Evolutionary conservation across 2,113 vertebrate species (phyloP).

Genomic region (Bettongia penicillata): DNA sequence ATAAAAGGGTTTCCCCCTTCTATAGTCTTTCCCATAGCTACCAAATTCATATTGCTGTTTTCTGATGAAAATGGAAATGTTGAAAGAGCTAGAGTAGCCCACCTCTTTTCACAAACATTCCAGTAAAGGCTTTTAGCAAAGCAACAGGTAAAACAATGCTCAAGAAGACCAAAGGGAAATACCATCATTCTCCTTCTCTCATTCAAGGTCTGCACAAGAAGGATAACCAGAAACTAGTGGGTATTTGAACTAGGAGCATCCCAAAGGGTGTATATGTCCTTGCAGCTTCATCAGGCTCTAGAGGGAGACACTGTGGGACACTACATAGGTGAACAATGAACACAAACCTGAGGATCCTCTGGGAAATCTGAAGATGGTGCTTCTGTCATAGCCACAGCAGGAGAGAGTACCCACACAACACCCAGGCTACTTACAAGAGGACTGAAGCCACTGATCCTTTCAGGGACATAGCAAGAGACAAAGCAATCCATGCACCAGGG

Average conservation of each 20-base stretch:
- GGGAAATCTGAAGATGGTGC: background rate
- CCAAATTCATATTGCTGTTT: background rate
- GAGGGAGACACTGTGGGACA: background rate
- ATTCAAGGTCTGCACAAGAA: background rate
- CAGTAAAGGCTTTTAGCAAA: background rate
- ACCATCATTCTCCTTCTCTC: background rate
- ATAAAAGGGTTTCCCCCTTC: too few relatives aligned
- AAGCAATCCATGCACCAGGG: background rate
- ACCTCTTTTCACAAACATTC: background rate
- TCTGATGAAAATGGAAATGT: background rate
- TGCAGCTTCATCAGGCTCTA: background rate
- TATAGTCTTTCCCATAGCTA: background rate
- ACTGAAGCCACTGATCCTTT: background rate
- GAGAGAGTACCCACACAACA: too few relatives aligned
- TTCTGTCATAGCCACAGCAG: background rate
- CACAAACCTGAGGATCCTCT: background rate
- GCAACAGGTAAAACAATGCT: background rate
- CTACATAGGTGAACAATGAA: background rate
- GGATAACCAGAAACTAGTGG: background rate
- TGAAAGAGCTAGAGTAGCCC: background rate
- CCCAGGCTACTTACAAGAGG: background rate
- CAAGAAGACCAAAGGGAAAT: background rate
- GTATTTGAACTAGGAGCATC: background rate
- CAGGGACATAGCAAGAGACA: background rate
- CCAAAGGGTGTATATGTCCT: background rate